phyloP scores from a whole-genome alignment of 2,113 vertebrate genomes.

The Pachyramphus minor region DNA sequence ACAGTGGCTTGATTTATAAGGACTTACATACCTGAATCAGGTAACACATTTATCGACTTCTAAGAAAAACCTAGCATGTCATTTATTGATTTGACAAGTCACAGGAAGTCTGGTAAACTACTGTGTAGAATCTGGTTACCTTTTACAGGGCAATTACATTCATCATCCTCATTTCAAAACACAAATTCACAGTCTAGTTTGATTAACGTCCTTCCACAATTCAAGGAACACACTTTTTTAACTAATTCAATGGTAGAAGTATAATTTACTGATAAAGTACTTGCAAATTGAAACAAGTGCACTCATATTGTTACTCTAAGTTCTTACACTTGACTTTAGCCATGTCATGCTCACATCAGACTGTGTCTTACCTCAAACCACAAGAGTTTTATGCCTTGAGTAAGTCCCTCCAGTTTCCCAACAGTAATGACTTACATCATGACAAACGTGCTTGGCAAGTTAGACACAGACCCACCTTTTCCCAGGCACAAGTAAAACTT shows the following conservation, averaged over 20 bases:
- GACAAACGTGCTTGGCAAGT: background rate
- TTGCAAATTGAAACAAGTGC: background rate
- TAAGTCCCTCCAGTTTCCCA: background rate
- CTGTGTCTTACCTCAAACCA: background rate
- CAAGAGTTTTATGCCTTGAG: background rate
- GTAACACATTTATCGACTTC: background rate
- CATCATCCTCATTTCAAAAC: background rate
- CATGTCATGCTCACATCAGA: background rate
- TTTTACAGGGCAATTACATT: background rate
- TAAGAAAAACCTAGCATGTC: background rate
- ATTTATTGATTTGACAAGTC: background rate
- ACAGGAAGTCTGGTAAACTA: background rate
- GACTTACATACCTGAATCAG: background rate
- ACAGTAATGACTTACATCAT: background rate
- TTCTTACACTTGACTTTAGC: background rate
- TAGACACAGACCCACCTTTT: background rate
- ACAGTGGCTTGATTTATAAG: background rate
- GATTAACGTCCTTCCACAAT: background rate
- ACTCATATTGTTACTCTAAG: background rate
- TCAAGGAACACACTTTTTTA: background rate
- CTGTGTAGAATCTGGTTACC: background rate
- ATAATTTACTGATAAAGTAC: background rate
- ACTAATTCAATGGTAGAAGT: background rate
- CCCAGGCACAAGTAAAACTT: background rate
- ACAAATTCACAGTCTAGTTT: background rate